These are phyloP conservation scores for Alosa sapidissima DNA, from an alignment of 2,797 vertebrate genomes.

Conservation along the genomic window DNA sequence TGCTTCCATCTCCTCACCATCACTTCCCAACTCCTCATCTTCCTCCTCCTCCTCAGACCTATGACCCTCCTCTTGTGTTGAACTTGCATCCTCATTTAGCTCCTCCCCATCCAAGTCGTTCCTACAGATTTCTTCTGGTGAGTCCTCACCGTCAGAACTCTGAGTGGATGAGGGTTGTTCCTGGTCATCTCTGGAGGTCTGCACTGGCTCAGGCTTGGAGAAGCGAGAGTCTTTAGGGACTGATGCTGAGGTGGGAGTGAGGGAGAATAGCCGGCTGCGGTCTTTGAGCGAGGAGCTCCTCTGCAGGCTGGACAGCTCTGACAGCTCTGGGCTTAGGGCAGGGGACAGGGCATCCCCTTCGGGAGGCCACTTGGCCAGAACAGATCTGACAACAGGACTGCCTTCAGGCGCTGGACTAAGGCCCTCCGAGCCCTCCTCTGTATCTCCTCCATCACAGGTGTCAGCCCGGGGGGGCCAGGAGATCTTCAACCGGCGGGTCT, in stretches of 20 bases:
- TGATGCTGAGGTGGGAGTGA: slow-evolving; percentile 51
- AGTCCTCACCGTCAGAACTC: not conserved
- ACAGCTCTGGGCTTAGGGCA: slow-evolving; percentile 69
- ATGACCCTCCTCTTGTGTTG: not conserved
- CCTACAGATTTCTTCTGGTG: slow-evolving; percentile 24
- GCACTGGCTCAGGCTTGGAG: slow-evolving; percentile 1
- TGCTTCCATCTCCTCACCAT: slow-evolving; percentile 49
- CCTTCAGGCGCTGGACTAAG: slow-evolving; percentile 56
- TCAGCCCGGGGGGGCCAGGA: slow-evolving; percentile 86
- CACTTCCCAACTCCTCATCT: slow-evolving; percentile 47
- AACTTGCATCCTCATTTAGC: not conserved
- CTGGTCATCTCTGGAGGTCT: slow-evolving; percentile 3
- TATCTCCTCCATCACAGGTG: slow-evolving; percentile 59
- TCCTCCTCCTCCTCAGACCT: slow-evolving; percentile 44
- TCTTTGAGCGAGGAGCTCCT: slow-evolving; percentile 87
- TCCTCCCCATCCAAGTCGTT: slow-evolving; percentile 36
- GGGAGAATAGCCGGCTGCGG: slow-evolving; percentile 81
- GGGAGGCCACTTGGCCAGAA: slow-evolving; percentile 81
- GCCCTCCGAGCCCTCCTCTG: slow-evolving; percentile 16
- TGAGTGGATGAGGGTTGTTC: not conserved
- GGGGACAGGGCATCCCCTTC: slow-evolving; percentile 72
- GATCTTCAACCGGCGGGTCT: slow-evolving; percentile 87
- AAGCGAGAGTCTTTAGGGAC: not conserved
- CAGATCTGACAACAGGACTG: slow-evolving; percentile 49
- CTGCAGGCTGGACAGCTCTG: slow-evolving; percentile 77